A percentile compares a stretch with the other conserved stretches of the same genome.
Evolutionary conservation across 2,797 vertebrate genomes (phyloP).

Genomic region (Eurystomus glaucurus): DNA sequence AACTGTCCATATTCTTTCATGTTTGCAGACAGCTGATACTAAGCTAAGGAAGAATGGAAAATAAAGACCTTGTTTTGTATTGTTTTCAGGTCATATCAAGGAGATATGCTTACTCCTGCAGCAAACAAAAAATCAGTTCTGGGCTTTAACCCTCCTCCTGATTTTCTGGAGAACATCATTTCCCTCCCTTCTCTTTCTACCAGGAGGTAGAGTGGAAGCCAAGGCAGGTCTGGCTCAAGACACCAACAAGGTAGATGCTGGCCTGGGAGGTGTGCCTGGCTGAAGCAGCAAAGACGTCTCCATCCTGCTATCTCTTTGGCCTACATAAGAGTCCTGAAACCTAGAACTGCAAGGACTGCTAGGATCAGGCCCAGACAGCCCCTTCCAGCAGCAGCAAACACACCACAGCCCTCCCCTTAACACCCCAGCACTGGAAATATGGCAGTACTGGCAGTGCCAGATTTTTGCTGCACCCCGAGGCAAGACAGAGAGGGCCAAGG

Average conservation of each 20-base stretch:
- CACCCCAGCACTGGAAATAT: neutral
- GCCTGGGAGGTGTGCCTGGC: neutral
- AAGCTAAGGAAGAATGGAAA: neutral
- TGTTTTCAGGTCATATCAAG: neutral
- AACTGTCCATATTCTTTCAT: neutral
- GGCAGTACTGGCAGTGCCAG: neutral
- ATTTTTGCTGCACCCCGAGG: neutral
- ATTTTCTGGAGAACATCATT: neutral
- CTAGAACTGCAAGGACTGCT: neutral
- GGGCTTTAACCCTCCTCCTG: neutral
- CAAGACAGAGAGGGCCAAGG: neutral
- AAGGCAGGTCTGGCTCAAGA: neutral
- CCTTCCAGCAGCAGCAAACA: neutral
- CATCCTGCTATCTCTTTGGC: neutral
- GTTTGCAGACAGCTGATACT: neutral
- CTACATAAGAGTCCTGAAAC: neutral
- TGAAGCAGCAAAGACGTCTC: neutral
- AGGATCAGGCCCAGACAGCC: neutral
- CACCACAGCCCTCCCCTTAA: neutral
- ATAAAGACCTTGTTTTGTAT: neutral
- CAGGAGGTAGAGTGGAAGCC: neutral
- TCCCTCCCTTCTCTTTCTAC: neutral
- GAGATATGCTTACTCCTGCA: neutral
- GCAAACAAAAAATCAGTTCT: neutral
- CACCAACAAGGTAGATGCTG: neutral